Percentiles rank a stretch among this genome's conserved stretches.
Conservation (phyloP, 2,797 vertebrate species). For the Distichodus sexfasciatus region DNA sequence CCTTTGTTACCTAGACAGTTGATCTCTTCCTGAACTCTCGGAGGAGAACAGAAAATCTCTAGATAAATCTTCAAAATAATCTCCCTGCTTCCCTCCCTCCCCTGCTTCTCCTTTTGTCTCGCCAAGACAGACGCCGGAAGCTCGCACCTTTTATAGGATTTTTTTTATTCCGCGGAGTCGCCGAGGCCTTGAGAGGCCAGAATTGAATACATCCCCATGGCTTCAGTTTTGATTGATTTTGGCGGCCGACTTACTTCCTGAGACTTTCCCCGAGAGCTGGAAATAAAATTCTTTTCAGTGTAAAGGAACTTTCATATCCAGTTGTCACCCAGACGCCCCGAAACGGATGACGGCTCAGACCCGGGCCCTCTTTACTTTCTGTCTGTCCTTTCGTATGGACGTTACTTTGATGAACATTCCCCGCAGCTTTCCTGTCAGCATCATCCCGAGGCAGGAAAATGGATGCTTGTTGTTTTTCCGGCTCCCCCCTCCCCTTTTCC, state of each 20-base stretch:
- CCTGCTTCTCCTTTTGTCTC: background rate
- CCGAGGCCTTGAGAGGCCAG: background rate
- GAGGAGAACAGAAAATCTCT: background rate
- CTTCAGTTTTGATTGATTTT: slow-evolving; percentile 15
- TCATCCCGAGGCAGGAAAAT: slow-evolving; percentile 25
- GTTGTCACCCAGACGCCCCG: background rate
- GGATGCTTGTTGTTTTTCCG: slow-evolving; percentile 10
- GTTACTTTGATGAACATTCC: slow-evolving; percentile 17
- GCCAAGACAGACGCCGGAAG: background rate
- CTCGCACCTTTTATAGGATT: background rate
- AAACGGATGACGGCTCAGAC: slow-evolving; percentile 29
- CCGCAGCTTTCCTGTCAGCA: slow-evolving; percentile 6
- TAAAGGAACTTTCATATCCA: slow-evolving; percentile 34
- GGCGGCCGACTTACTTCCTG: background rate
- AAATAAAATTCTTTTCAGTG: slow-evolving; percentile 26
- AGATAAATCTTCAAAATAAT: background rate
- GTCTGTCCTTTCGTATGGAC: slow-evolving; percentile 3
- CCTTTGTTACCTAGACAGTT: slow-evolving; percentile 19
- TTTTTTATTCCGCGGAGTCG: background rate
- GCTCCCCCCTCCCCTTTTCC: too few species aligned
- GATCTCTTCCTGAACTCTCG: slow-evolving; percentile 18
- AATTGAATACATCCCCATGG: background rate
- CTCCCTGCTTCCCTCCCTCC: background rate
- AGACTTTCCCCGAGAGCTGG: background rate
- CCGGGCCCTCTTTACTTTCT: background rate